phyloP scores from a whole-genome alignment of 2,113 vertebrate genomes.

The Axis porcinus region DNA sequence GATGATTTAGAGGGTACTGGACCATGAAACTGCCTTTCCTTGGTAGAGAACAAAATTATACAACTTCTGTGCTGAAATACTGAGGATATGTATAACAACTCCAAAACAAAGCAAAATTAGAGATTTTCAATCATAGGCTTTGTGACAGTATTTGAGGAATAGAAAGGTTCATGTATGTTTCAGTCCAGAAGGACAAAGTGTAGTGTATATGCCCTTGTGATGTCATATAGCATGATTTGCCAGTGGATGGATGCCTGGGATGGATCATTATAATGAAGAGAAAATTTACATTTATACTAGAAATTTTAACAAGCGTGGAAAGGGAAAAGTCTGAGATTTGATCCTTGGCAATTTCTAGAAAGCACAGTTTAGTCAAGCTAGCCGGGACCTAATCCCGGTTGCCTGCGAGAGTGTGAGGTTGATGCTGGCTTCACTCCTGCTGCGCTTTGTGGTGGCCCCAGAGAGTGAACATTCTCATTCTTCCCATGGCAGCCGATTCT shows the following conservation, averaged over 20 bases:
- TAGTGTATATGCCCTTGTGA: not conserved
- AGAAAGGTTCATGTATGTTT: not conserved
- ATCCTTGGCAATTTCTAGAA: constrained; percentile 24
- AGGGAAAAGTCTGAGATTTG: not conserved
- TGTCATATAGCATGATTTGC: not conserved
- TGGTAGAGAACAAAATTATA: constrained; percentile 26
- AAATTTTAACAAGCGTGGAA: not conserved
- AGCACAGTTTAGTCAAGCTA: not conserved
- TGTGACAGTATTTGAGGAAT: not conserved
- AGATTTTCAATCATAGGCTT: constrained; percentile 28
- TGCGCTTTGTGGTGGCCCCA: not conserved
- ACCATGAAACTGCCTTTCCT: constrained; percentile 21
- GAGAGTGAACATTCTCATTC: not conserved
- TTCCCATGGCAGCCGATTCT: constrained; percentile 49
- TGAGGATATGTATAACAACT: not conserved
- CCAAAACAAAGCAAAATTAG: not conserved
- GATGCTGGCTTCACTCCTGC: not conserved
- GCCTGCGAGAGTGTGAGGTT: not conserved
- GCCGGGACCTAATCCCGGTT: not conserved
- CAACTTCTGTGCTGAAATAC: not conserved
- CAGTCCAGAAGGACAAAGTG: not conserved
- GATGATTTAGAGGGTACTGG: not conserved
- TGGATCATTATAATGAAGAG: constrained; percentile 11
- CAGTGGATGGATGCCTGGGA: not conserved
- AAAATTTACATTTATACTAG: not conserved